A percentile compares a stretch with the other conserved stretches of the same genome.
These are phyloP conservation scores for Apodemia zela DNA, from an alignment of 2,888 invertebrate genomes.

Conservation along the genomic window DNA sequence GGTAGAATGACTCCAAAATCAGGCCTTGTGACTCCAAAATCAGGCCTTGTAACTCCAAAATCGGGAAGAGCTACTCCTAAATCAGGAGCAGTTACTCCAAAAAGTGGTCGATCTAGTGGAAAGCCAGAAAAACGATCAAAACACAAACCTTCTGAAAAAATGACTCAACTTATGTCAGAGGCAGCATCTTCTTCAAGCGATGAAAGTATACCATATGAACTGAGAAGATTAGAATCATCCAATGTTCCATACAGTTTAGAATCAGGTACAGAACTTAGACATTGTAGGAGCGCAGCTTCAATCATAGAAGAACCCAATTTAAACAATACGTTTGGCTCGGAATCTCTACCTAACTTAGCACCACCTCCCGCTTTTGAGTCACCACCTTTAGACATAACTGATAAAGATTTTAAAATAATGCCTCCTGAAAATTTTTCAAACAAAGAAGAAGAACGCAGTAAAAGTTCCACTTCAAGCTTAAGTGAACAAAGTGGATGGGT, in stretches of 20 bases:
- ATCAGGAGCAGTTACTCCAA: constrained; percentile 74
- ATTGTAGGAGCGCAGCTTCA: constrained; percentile 79
- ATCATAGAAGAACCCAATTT: constrained; percentile 79
- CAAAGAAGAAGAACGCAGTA: constrained; percentile 62
- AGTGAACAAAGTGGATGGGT: constrained; percentile 95
- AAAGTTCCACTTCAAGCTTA: constrained; percentile 83
- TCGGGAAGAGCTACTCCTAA: constrained; percentile 65
- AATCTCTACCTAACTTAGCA: constrained; percentile 86
- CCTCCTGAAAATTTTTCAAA: constrained; percentile 73
- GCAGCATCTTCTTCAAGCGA: constrained; percentile 82
- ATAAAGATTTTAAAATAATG: constrained; percentile 73
- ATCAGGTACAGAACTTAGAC: constrained; percentile 73
- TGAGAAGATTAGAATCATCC: constrained; percentile 78
- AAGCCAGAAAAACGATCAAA: constrained; percentile 71
- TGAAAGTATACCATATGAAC: constrained; percentile 74
- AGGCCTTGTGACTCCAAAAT: constrained; percentile 68
- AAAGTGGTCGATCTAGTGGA: constrained; percentile 78
- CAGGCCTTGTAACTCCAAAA: constrained; percentile 65
- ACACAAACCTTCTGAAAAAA: constrained; percentile 74
- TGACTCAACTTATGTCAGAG: constrained; percentile 76
- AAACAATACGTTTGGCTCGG: constrained; percentile 80
- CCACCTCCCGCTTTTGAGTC: constrained; percentile 82
- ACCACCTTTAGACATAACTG: constrained; percentile 72
- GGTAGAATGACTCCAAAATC: constrained; percentile 67
- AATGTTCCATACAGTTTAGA: constrained; percentile 83